Evolutionary conservation across 2,113 vertebrate species (phyloP), one percentile per base, ranked within the genome.

Genomic region (Ivindomyrus marchei): DNA sequence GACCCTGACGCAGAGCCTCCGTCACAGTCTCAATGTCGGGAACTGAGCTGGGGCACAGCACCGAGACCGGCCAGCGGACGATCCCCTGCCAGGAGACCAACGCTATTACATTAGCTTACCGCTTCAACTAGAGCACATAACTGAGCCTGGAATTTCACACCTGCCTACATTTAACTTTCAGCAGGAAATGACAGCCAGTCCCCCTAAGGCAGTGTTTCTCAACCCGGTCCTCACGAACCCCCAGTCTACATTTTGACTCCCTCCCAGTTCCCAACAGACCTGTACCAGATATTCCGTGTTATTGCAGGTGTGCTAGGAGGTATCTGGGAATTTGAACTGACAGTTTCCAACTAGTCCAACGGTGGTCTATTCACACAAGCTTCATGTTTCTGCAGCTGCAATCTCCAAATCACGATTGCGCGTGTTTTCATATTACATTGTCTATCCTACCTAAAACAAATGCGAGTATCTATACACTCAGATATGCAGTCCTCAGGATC

Each of bases 11-110:
- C 90, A 97, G 92, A 0, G 95, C 96, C 87, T 96, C 94, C 0
- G 95, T 96, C 89, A 97, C 94, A 0, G 96, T 95, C 91, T 97
- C 97, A 0, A 97, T 95, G 91, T 97, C 96, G 70, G 95, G 94
- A 31, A 93, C 13, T 0, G 96, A 95, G 87, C 19, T 94, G 2
- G 88, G 88, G 86, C 97, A 97, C 31, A 97, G 94, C 53, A 96
- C 96, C 0, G 96, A 95, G 1, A 97, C 94, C 0, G 97, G 97
- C 96, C 96, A 97, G 58, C 93, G 92, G 56, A 94, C 94, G 45
- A 90, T 70, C 4, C 96, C 96, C 97, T 97, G 50, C 1, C 74
- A 19, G 36, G 36, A 74, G 31, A 36, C 31, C 15, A 8, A 80
- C 15, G n/a, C 74, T 80, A 42, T 42, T 19, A 19, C 70, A 39